Percentiles rank a stretch among this genome's conserved stretches.
Evolutionary conservation across 2,113 vertebrate species (phyloP).

Genomic region (Vidua macroura): DNA sequence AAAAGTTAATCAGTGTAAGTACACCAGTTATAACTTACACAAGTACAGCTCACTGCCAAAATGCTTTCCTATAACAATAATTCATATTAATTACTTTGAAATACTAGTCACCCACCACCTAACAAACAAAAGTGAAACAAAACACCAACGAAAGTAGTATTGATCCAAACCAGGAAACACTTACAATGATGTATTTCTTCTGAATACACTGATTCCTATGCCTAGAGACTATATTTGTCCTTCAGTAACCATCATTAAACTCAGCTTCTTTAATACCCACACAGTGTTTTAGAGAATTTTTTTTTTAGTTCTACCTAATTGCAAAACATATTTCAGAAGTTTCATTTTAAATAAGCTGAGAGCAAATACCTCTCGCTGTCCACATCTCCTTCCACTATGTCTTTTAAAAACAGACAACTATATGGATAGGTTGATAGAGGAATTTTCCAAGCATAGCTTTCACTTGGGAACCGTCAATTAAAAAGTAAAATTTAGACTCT

Average conservation of each 20-base stretch:
- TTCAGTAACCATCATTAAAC: not conserved
- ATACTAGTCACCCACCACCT: not conserved
- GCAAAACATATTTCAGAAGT: not conserved
- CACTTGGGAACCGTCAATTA: not conserved
- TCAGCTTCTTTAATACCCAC: not conserved
- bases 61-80: not conserved
- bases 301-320: not conserved
- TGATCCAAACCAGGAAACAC: not conserved
- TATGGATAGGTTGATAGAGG: not conserved
- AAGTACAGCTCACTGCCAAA: not conserved
- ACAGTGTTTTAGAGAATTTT: not conserved
- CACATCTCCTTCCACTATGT: not conserved
- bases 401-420: not conserved
- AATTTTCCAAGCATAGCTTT: not conserved
- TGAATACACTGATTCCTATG: not conserved
- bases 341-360: not conserved
- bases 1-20: slow-evolving; percentile 18
- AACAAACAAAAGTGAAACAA: not conserved
- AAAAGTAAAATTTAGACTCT: not conserved
- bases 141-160: not conserved
- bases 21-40: not conserved
- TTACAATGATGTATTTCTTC: not conserved
- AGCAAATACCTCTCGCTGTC: not conserved
- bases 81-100: slow-evolving; percentile 23
- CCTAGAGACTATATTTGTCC: not conserved